Evolutionary conservation across 2,888 invertebrate species (phyloP).

Genomic region (Galerucella calmariensis): DNA sequence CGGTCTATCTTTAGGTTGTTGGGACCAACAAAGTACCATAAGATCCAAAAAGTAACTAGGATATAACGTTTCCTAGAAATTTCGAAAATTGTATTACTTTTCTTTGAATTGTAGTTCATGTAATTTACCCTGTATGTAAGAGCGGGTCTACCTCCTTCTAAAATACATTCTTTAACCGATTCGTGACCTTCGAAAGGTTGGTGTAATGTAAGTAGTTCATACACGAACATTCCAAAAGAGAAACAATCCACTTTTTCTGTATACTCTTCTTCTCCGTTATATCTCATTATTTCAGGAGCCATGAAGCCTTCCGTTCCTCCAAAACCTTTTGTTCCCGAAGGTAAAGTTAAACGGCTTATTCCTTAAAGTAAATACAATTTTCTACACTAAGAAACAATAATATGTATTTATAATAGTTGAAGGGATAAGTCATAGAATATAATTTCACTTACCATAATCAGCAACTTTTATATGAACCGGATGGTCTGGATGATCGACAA

Average conservation of each 20-base stretch:
- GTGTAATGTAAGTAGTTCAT: constrained; percentile 91
- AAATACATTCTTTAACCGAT: constrained; percentile 94
- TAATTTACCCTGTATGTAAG: constrained; percentile 80
- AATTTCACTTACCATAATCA: constrained; percentile 81
- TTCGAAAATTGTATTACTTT: background rate
- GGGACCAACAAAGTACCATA: constrained; percentile 97
- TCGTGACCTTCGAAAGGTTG: constrained; percentile 97
- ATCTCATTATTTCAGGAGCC: constrained; percentile 98
- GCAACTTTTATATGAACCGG: constrained; percentile 92
- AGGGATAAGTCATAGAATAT: background rate
- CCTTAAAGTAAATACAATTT: constrained; percentile 64
- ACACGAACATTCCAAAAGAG: constrained; percentile 98
- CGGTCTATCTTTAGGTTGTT: constrained; percentile 86
- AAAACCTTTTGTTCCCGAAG: constrained; percentile 95
- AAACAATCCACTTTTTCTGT: constrained; percentile 99
- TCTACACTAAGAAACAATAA: no score
- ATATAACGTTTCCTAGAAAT: constrained; percentile 77
- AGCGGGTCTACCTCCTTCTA: constrained; percentile 93
- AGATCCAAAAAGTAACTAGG: constrained; percentile 91
- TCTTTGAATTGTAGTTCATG: background rate
- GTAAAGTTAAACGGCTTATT: constrained; percentile 87
- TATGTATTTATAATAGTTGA: no score
- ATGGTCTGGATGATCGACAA: constrained; percentile 74
- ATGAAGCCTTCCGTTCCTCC: constrained; percentile 99
- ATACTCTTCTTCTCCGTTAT: constrained; percentile 98